Conservation (phyloP, 2,113 vertebrate genomes). For the Chlamydotis undulata region DNA sequence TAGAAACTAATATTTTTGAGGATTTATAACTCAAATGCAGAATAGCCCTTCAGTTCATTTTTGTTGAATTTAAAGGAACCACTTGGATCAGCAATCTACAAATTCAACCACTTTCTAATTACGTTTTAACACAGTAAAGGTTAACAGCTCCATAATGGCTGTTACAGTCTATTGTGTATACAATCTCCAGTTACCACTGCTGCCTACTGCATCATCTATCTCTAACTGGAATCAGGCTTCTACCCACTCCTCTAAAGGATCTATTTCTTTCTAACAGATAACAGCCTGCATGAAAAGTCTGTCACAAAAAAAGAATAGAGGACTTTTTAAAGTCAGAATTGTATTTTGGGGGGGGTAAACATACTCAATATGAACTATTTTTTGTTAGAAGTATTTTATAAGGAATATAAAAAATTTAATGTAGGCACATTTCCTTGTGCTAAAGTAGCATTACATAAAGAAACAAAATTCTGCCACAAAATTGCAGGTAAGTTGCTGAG, state of each 20-base stretch:
- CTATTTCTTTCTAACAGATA: not conserved
- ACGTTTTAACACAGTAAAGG: not conserved
- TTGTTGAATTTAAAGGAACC: slow-evolving; percentile 24
- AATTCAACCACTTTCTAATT: not conserved
- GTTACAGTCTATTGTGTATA: not conserved
- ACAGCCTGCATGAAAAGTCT: not conserved
- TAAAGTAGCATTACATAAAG: not conserved
- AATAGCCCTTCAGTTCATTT: not conserved
- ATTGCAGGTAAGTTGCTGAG: not conserved
- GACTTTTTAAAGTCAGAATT: not conserved
- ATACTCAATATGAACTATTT: not conserved
- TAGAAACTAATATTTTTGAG: slow-evolving; percentile 16
- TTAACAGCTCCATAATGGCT: not conserved
- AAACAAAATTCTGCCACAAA: not conserved
- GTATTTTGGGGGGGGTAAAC: not conserved
- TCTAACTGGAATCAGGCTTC: not conserved
- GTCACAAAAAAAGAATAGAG: not conserved
- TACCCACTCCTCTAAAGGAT: not conserved
- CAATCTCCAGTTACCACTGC: not conserved
- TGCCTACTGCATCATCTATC: not conserved
- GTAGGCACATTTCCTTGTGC: not conserved
- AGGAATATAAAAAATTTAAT: not conserved
- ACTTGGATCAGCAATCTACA: not conserved
- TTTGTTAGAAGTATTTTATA: not conserved
- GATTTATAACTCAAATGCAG: not conserved